A percentile compares a stretch with the other conserved stretches of the same genome.
Conservation (phyloP, 1,140 invertebrate genomes). For the Laupala kohalensis region DNA sequence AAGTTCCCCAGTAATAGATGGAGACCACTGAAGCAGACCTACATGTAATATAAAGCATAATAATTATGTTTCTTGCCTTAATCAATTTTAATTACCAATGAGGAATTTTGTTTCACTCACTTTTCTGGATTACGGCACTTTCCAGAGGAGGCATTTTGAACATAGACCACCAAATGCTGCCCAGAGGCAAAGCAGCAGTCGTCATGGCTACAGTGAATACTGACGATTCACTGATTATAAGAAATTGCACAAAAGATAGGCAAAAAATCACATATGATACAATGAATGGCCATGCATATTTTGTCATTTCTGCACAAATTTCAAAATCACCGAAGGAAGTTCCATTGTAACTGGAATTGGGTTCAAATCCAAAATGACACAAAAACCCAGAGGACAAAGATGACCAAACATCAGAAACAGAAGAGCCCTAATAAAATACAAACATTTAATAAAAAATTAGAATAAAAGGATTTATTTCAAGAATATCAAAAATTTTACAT, state of each 20-base stretch:
- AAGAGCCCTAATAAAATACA: slow-evolving; percentile 19
- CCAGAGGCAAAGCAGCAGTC: slow-evolving; percentile 36
- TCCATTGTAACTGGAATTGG: slow-evolving; percentile 21
- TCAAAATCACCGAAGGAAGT: slow-evolving; percentile 1
- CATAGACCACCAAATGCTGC: slow-evolving; percentile 46
- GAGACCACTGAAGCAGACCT: slow-evolving; percentile 37
- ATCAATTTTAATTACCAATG: background rate
- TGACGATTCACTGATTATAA: slow-evolving; percentile 40
- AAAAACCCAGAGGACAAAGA: slow-evolving; percentile 21
- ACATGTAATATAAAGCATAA: slow-evolving; percentile 16
- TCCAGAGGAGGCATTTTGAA: slow-evolving; percentile 28
- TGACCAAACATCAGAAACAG: slow-evolving; percentile 22
- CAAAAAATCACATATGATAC: slow-evolving; percentile 31
- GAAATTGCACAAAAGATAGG: slow-evolving; percentile 33
- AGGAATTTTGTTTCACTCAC: slow-evolving; percentile 2
- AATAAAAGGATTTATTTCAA: background rate
- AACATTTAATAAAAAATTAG: slow-evolving; percentile 1
- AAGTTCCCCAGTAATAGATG: slow-evolving; percentile 39
- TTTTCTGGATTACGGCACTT: background rate
- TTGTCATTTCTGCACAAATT: slow-evolving; percentile 28
- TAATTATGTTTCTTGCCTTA: background rate
- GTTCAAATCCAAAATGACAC: slow-evolving; percentile 22
- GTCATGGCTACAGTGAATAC: slow-evolving; percentile 39
- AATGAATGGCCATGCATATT: slow-evolving; percentile 37
- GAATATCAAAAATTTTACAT: background rate